Conservation (phyloP, 2,113 vertebrate genomes). For the Cyprinus carpio region DNA sequence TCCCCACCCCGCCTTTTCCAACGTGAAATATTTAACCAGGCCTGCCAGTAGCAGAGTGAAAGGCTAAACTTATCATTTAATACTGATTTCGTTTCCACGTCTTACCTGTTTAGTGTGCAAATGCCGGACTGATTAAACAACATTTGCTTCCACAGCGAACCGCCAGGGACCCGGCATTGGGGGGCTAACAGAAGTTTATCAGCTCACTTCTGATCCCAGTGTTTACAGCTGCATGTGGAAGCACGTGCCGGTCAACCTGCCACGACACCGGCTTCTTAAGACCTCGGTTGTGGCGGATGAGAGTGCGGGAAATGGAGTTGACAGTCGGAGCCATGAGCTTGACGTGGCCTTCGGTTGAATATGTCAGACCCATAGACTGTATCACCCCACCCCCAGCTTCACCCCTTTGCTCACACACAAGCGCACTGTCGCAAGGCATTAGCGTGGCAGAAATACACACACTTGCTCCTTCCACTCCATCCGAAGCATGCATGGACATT, state of each 20-base stretch:
- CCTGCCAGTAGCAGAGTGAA: conserved; percentile 56
- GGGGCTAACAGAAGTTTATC: background rate
- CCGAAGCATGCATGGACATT: conserved; percentile 20
- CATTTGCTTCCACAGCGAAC: background rate
- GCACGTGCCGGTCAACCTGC: conserved; percentile 27
- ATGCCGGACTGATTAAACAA: background rate
- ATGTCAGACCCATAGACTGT: conserved; percentile 46
- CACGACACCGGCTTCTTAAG: conserved; percentile 42
- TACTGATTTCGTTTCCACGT: background rate
- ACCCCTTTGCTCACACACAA: conserved; percentile 36
- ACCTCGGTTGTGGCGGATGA: conserved; percentile 38
- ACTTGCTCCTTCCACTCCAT: conserved; percentile 18
- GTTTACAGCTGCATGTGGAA: conserved; percentile 38
- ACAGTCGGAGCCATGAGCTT: conserved; percentile 54
- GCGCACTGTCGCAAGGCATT: conserved; percentile 51
- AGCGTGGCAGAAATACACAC: conserved; percentile 32
- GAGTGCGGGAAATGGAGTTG: conserved; percentile 54
- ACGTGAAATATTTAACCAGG: conserved; percentile 50
- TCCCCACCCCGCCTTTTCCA: conserved; percentile 24
- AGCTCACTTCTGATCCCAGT: conserved; percentile 18
- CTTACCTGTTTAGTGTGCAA: background rate
- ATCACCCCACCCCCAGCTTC: conserved; percentile 51
- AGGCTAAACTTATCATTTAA: conserved; percentile 45
- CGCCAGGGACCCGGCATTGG: background rate
- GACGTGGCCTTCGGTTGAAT: conserved; percentile 55